Evolutionary conservation across 2,797 vertebrate genomes (phyloP).

Genomic region (Coracias cyanogaster): DNA sequence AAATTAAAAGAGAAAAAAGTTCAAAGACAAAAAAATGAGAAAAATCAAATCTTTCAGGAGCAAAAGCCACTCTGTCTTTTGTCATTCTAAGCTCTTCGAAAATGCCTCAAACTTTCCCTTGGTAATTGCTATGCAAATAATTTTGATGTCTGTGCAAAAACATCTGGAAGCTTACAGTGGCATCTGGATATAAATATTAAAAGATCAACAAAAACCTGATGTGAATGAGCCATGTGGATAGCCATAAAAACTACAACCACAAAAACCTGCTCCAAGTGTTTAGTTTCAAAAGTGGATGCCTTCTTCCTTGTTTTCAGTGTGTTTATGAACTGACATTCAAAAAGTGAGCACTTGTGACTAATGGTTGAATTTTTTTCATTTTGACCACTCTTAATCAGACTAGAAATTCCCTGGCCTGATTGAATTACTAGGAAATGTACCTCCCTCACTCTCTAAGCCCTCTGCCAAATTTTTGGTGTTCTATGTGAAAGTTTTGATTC

Average conservation of each 20-base stretch:
- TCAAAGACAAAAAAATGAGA: background rate
- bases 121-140: constrained; percentile 32
- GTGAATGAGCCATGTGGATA: constrained; percentile 29
- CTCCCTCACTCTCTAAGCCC: background rate
- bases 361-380: background rate
- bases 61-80: background rate
- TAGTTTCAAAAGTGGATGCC: background rate
- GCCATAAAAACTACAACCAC: constrained; percentile 36
- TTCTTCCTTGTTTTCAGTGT: background rate
- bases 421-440: background rate
- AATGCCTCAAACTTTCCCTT: constrained; percentile 14
- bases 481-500: background rate
- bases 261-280: background rate
- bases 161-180: constrained; percentile 54
- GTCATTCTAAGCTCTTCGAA: constrained; percentile 28
- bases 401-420: background rate
- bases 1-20: background rate
- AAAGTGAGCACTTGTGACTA: background rate
- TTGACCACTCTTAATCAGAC: background rate
- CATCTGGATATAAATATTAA: constrained; percentile 72
- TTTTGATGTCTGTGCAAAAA: constrained; percentile 52
- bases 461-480: background rate
- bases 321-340: background rate
- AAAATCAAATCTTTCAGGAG: background rate
- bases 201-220: constrained; percentile 39